phyloP scores from a whole-genome alignment of 2,888 invertebrate species.

The Zelleria hepariella region DNA sequence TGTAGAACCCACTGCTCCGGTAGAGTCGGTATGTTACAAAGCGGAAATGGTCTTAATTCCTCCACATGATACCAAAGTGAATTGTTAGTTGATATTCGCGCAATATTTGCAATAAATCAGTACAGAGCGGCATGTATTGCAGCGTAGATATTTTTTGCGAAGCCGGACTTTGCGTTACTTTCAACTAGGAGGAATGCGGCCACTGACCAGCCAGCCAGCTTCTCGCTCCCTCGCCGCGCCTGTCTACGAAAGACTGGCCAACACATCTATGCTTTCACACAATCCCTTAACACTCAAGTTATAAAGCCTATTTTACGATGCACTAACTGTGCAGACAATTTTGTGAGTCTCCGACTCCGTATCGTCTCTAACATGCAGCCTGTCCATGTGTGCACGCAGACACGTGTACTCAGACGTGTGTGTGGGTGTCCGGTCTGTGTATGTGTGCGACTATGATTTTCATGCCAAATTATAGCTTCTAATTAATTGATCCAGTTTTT shows the following conservation, averaged over 20 bases:
- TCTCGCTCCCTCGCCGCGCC: conserved; percentile 36
- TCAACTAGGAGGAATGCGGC: conserved; percentile 68
- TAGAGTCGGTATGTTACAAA: neutral
- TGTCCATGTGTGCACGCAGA: neutral
- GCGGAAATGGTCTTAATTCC: neutral
- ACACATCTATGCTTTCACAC: conserved; percentile 9
- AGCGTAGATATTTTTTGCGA: conserved; percentile 48
- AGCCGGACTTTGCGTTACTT: conserved; percentile 66
- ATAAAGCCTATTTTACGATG: neutral
- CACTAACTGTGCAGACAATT: neutral
- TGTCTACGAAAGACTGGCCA: conserved; percentile 28
- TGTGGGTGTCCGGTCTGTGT: neutral
- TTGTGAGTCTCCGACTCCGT: neutral
- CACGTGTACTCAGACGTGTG: neutral
- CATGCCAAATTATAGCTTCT: conserved; percentile 4
- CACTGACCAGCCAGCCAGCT: conserved; percentile 60
- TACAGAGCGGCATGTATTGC: conserved; percentile 10
- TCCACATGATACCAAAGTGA: neutral
- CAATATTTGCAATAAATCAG: neutral
- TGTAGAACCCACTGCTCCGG: too few relatives aligned
- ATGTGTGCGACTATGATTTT: neutral
- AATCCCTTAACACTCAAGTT: neutral
- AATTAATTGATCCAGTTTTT: conserved; percentile 1
- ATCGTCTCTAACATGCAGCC: neutral
- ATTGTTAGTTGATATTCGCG: neutral